phyloP scores from a whole-genome alignment of 1,140 invertebrate species.

The Drosophila nikananu region DNA sequence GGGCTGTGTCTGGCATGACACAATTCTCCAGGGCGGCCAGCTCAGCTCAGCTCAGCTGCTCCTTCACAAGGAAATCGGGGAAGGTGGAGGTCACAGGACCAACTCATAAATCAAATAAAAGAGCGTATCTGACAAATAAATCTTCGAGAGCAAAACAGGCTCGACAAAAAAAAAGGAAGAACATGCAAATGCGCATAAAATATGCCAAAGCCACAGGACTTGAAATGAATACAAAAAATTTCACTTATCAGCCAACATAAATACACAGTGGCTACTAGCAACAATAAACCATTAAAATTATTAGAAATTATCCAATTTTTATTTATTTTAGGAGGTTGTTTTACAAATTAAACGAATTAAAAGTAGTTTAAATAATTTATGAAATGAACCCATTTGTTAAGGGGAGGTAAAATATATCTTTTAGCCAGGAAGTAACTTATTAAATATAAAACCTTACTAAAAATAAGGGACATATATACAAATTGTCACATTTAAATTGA shows the following conservation, averaged over 20 bases:
- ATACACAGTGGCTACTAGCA: conserved; percentile 14
- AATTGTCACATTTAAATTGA: no score
- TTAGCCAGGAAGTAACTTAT: no score
- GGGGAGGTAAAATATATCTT: no score
- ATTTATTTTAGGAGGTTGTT: neutral
- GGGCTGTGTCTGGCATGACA: conserved; percentile 28
- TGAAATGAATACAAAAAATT: conserved; percentile 42
- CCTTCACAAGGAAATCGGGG: neutral
- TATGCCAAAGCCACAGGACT: conserved; percentile 38
- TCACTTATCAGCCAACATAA: conserved; percentile 33
- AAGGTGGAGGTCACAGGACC: conserved; percentile 15
- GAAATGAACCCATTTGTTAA: no score
- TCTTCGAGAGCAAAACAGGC: conserved; percentile 46
- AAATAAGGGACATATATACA: no score
- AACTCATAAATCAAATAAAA: conserved; percentile 68
- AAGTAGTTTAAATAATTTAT: no score
- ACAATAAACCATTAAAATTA: neutral
- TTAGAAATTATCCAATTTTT: neutral
- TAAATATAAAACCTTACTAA: no score
- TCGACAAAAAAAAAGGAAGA: conserved; percentile 1
- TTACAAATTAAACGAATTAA: neutral
- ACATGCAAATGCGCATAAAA: conserved; percentile 64
- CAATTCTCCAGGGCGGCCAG: conserved; percentile 40
- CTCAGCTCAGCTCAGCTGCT: conserved; percentile 15
- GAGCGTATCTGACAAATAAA: conserved; percentile 68